phyloP scores from a whole-genome alignment of 2,888 invertebrate species.

The Philereme transversata region DNA sequence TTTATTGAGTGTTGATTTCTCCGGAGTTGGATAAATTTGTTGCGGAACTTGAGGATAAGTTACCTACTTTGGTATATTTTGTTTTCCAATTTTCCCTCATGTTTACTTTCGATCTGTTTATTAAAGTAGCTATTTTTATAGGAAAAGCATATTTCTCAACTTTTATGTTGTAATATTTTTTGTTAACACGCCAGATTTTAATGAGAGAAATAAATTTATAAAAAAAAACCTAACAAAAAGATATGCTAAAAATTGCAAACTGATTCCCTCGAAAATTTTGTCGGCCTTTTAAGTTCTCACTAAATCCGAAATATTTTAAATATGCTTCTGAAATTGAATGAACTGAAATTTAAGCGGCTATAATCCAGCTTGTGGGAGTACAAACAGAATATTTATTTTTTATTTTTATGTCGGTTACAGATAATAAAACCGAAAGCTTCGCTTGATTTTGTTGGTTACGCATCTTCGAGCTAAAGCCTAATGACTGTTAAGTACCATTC shows the following conservation, averaged over 20 bases:
- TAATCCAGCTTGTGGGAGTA: slow-evolving; percentile 45
- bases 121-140: not conserved
- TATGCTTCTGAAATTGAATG: not conserved
- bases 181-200: too few relatives aligned
- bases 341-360: not conserved
- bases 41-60: slow-evolving; percentile 14
- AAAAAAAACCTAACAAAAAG: too few relatives aligned
- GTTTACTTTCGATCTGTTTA: slow-evolving; percentile 2
- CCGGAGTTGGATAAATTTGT: slow-evolving; percentile 36
- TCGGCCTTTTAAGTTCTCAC: too few relatives aligned
- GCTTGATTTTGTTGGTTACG: slow-evolving; percentile 2
- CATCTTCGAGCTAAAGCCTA: not conserved
- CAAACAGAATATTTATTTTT: slow-evolving; percentile 50
- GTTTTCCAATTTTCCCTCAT: slow-evolving; percentile 8
- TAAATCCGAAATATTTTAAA: not conserved
- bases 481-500: too few relatives aligned
- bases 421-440: slow-evolving; percentile 37
- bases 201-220: too few relatives aligned
- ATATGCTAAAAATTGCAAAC: too few relatives aligned
- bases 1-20: slow-evolving; percentile 37
- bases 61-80: slow-evolving; percentile 26
- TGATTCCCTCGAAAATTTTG: too few relatives aligned
- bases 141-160: too few relatives aligned
- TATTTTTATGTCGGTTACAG: slow-evolving; percentile 56
- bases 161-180: too few relatives aligned